Evolutionary conservation across 2,888 invertebrate genomes (phyloP), one percentile per base, ranked within the genome.

Genomic region (Tholera decimalis): DNA sequence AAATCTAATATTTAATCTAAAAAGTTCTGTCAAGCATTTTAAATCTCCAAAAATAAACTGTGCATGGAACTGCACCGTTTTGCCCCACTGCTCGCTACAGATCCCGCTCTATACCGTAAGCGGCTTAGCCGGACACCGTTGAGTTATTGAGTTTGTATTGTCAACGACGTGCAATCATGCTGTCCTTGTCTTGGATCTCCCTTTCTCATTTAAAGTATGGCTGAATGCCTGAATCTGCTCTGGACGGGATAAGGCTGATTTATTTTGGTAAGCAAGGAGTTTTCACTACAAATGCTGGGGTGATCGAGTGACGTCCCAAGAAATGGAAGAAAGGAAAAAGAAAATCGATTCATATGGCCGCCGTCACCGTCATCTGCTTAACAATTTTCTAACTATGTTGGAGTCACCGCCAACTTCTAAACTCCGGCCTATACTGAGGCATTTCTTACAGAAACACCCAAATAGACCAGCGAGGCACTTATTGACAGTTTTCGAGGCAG

Each of bases 111-210:
- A 73, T 80, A 73, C 76, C 55, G 69, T 84, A 83, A 84, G 84
- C 72, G 77, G 85, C 85, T 85, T 84, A 81, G 53, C 69, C 20
- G 75, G 78, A 76, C 77, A 58, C 70, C 66, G 53, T 53, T 84
- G 84, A 85, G 82, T 85, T 85, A 85, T 85, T 83, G 79, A 80
- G 72, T 84, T 70, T 77, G 78, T 82, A 82, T 78, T 79, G 77
- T 77, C 74, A 70, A 53, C 69, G 79, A 76, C 79, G 54, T 61
- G 59, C 63, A 65, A 60, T 73, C 58, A 22, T 51, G 49, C 58
- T 46, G 20, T 74, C 51, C 30, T 24, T 54, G 56, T 73, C 53
- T 47, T 53, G 5, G 18, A 15, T 11, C 33, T 35, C 22, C 35
- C 33, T 24, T 47, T 43, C 39, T 9, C 11, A 22, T 37, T 56